Conservation (phyloP, 2,888 invertebrate genomes). For the Heliconius aoede region DNA sequence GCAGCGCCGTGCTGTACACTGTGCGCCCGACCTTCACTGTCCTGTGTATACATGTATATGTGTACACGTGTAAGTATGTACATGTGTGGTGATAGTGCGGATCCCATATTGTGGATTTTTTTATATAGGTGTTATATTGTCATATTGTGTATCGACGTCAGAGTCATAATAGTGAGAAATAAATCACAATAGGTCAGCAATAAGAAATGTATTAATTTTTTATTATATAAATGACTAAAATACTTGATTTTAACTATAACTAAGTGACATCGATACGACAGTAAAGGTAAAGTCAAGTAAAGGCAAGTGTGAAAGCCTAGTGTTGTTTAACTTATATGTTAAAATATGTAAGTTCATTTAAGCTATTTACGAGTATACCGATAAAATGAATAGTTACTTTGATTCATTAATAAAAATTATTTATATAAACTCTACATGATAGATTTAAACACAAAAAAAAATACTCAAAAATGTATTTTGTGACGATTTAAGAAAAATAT, state of each 20-base stretch:
- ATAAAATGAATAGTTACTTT: too few relatives aligned
- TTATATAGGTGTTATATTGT: not conserved
- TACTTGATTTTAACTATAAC: not conserved
- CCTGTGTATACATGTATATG: slow-evolving; percentile 56
- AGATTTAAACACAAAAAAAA: not conserved
- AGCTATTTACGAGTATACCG: too few relatives aligned
- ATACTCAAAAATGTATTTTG: not conserved
- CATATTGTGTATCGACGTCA: not conserved
- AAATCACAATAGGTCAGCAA: not conserved
- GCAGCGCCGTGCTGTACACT: slow-evolving; percentile 76
- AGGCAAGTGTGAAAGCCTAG: not conserved
- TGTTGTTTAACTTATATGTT: not conserved
- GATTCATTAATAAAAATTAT: not conserved
- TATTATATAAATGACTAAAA: too few relatives aligned
- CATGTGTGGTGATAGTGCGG: slow-evolving; percentile 27
- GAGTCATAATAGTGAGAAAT: not conserved
- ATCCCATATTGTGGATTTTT: slow-evolving; percentile 18
- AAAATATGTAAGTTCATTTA: not conserved
- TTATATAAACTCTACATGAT: not conserved
- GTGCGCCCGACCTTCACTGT: slow-evolving; percentile 76
- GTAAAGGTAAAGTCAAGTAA: not conserved
- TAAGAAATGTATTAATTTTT: not conserved
- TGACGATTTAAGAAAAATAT: not conserved
- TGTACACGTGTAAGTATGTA: not conserved
- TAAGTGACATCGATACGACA: not conserved